A percentile compares a stretch with the other conserved stretches of the same genome.
Evolutionary conservation across 2,888 invertebrate species (phyloP).

Genomic region (Epirrhoe alternata): DNA sequence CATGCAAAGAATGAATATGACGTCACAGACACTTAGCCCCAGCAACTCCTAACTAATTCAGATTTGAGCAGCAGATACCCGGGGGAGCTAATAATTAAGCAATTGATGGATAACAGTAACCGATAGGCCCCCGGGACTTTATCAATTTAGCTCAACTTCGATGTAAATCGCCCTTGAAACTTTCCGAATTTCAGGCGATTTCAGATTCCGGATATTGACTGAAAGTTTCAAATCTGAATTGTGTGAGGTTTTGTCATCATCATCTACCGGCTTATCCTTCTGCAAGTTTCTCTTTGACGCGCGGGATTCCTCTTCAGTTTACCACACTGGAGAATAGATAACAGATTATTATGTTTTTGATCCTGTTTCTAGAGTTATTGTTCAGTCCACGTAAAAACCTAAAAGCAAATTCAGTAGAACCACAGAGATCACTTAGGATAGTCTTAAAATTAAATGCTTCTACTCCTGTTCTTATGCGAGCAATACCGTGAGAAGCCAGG

Average conservation of each 20-base stretch:
- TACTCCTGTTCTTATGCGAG: no score
- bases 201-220: slow-evolving; percentile 26
- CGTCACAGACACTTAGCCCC: slow-evolving; percentile 1
- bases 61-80: slow-evolving; percentile 19
- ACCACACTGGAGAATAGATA: no score
- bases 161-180: slow-evolving; percentile 28
- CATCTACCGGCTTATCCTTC: no score
- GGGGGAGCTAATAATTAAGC: slow-evolving; percentile 27
- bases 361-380: no score
- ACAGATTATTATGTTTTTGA: no score
- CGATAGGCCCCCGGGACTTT: slow-evolving; percentile 34
- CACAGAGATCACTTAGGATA: no score
- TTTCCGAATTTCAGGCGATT: slow-evolving; percentile 22
- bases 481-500: background rate
- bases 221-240: slow-evolving; percentile 16
- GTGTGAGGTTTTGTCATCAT: background rate
- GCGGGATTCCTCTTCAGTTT: no score
- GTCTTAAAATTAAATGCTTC: no score
- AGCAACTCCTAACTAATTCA: slow-evolving; percentile 19
- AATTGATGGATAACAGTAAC: slow-evolving; percentile 35
- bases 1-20: background rate
- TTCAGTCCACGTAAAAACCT: no score
- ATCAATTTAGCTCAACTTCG: slow-evolving; percentile 29
- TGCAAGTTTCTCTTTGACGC: no score
- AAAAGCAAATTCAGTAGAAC: no score